Percentiles rank a stretch among this genome's conserved stretches.
These are phyloP conservation scores for Odiellus spinosus DNA, from an alignment of 2,888 invertebrate genomes.

Conservation along the genomic window DNA sequence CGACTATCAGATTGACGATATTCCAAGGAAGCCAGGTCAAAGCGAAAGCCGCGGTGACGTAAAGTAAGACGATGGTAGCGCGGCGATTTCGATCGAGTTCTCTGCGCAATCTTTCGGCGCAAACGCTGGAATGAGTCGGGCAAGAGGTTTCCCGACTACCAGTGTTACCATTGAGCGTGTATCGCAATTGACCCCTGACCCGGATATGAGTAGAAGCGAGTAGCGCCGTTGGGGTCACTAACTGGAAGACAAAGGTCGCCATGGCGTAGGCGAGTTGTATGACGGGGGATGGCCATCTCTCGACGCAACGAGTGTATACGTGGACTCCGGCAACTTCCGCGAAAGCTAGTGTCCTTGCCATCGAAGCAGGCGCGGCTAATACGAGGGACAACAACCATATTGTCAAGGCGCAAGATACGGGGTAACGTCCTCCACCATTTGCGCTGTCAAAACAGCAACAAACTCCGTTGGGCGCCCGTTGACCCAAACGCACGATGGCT, in stretches of 20 bases:
- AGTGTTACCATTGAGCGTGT: too few species aligned
- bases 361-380: not conserved
- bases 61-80: conserved; percentile 34
- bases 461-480: not conserved
- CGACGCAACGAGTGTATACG: not conserved
- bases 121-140: not conserved
- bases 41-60: conserved; percentile 39
- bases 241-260: not conserved
- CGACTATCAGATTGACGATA: conserved; percentile 35
- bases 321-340: not conserved
- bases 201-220: not conserved
- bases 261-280: not conserved
- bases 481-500: conserved; percentile 33
- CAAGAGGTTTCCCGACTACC: too few species aligned
- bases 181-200: not conserved
- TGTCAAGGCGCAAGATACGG: not conserved
- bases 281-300: not conserved
- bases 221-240: not conserved
- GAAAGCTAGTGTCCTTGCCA: not conserved
- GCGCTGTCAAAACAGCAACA: too few species aligned
- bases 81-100: conserved; percentile 23
- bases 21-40: conserved; percentile 42
- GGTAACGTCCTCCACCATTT: too few species aligned
- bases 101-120: conserved; percentile 10
- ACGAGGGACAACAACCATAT: not conserved